These are phyloP conservation scores for Bergia puertoricense DNA, from an alignment of 92 coral and sea anemone species.

Conservation along the genomic window DNA sequence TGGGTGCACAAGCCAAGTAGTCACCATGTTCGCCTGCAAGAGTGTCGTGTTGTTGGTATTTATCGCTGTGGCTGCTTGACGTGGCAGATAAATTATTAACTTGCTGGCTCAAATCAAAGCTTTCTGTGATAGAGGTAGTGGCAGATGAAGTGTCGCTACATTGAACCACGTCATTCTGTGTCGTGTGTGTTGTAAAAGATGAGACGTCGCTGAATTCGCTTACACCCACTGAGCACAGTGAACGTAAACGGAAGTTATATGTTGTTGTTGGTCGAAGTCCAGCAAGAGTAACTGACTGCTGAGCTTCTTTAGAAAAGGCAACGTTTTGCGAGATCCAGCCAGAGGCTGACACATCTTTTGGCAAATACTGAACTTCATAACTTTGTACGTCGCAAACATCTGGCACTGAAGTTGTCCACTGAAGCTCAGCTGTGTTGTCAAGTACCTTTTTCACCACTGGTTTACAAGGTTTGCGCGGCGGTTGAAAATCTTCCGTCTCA, in stretches of 20 bases:
- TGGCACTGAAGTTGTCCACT: not conserved
- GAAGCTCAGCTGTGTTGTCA: not conserved
- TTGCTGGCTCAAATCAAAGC: not conserved
- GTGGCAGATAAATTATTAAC: not conserved
- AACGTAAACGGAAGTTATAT: not conserved
- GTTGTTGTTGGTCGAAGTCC: conserved; percentile 28
- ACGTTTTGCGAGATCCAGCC: not conserved
- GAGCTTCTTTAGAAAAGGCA: not conserved
- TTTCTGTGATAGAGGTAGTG: not conserved
- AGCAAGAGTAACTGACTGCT: not conserved
- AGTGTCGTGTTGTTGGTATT: not conserved
- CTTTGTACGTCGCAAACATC: not conserved
- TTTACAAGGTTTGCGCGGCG: not conserved
- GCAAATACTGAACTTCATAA: conserved; percentile 29
- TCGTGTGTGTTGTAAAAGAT: not conserved
- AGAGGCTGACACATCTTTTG: not conserved
- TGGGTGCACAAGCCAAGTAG: not conserved
- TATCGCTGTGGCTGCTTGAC: not conserved
- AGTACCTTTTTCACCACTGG: not conserved
- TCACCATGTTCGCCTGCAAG: not conserved
- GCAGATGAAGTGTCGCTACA: not conserved
- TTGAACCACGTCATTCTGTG: not conserved
- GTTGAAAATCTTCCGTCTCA: not conserved
- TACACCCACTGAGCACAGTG: not conserved
- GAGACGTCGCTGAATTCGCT: not conserved